phyloP scores from a whole-genome alignment of 2,888 invertebrate species.

The Lottia gigantea region DNA sequence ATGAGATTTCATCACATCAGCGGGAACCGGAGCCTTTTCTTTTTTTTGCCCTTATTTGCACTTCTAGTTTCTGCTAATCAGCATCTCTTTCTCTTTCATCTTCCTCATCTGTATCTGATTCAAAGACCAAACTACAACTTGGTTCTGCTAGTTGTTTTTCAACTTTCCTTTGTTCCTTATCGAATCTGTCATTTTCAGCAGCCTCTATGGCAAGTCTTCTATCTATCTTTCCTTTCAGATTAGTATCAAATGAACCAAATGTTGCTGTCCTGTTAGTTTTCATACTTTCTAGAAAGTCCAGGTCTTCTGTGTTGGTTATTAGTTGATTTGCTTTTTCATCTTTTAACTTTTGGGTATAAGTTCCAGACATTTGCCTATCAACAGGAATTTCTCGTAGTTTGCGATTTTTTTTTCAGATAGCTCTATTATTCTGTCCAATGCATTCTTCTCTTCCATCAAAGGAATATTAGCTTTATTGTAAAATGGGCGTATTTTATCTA shows the following conservation, averaged over 20 bases:
- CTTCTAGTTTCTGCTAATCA: too few species aligned
- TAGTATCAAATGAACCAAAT: background rate
- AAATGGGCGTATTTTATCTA: background rate
- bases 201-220: background rate
- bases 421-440: background rate
- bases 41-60: background rate
- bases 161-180: too few species aligned
- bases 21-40: background rate
- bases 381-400: background rate
- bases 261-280: background rate
- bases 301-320: background rate
- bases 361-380: background rate
- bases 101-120: too few species aligned
- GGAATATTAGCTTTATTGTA: background rate
- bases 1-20: background rate
- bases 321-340: background rate
- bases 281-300: background rate
- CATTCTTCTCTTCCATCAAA: background rate
- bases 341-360: background rate
- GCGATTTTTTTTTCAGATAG: background rate
- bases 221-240: background rate
- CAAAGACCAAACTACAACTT: too few species aligned
- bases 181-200: too few species aligned
- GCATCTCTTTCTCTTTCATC: too few species aligned
- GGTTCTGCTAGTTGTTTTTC: too few species aligned